Evolutionary conservation across 2,113 vertebrate genomes (phyloP), one percentile per base, ranked within the genome.

Genomic region (Myrmecophaga tridactyla): DNA sequence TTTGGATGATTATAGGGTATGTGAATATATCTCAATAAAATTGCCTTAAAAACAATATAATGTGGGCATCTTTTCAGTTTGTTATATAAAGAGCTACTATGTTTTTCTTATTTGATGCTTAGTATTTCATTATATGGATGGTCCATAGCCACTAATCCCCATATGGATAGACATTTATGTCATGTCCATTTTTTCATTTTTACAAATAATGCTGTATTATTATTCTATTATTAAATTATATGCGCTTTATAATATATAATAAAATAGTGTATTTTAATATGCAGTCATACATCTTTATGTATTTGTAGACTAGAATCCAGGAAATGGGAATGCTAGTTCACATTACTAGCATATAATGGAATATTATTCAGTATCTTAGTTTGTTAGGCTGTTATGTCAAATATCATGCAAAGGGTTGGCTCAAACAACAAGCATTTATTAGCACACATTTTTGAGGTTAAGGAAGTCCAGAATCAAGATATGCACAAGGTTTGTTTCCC

Each of bases 81-180:
- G 43, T 17, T 53, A 36, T 34, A 43, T 14, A 53, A 11, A 82
- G 31, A 70, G 15, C 31, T 29, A 21, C 21, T 34, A 13, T 58
- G 67, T 65, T 83, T 90, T 91, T 67, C 76, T 89, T 78, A 77
- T 69, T 94, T 88, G 39, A 76, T 69, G 21, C 43, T 63, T 83
- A 56, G 25, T 63, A 48, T 85, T 89, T 29, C 56, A 36, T 70
- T 78, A 70, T 58, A 67, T 62, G 53, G 60, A 56, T 72, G 48
- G 70, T 62, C 56, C 25, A 58, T 20, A 58, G 18, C 56, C 56
- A 58, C 56, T 21, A 21, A 58, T 58, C 21, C 56, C 56, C 21
- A 18, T 58, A 21, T 58, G 56, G 6, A 20, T 58, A 21, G 56
- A 58, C n/a, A 58, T 23, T 18, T 58, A 58, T 18, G 56, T 70